Evolutionary conservation across 2,888 invertebrate genomes (phyloP), one percentile per base, ranked within the genome.

Genomic region (Colletes collaris): DNA sequence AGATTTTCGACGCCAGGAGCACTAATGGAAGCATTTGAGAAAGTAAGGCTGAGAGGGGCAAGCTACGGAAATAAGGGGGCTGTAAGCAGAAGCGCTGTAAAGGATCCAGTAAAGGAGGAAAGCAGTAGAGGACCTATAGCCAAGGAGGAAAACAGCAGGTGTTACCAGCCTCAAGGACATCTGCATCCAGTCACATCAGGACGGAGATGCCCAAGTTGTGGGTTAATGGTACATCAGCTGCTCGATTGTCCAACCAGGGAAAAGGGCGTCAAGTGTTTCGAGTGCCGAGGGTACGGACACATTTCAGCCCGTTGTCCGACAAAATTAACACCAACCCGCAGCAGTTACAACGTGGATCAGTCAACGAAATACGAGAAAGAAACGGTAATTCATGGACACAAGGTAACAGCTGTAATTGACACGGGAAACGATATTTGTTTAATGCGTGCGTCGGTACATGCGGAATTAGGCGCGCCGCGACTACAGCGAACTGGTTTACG

Each of bases 371-470:
- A 67, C 16, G 8, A 58, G 2, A 67, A 67, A 27, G 44, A 67
- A 2, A 7, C n/a, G 44, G 19, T 44, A n/a, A 58, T 59, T 7
- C 3, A 35, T 27, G 67, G 50, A 6, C 35, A 44, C 11, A 40
- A 44, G 11, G 3, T 67, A 50, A 58, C 16, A n/a, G 67, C 67
- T 7, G n/a, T 70, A 2, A 40, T 70, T 37, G 70, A 70, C n/a
- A 58, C 58, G 4, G 56, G 72, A 6, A 64, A 58, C n/a, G 72
- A 72, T 72, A 46, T 72, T 13, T 71, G 73, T 3, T 11, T 86
- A 3, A 76, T 79, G 37, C 74, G 69, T 0, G 76, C 68, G 75
- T 2, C 37, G 73, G 8, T 82, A 76, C 49, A 49, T 67, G 46
- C 76, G 0, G 16, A 75, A 19, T 52, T 85, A 13, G 79, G 78